Base-by-base conservation (phyloP, 2,888 invertebrate genomes). In the Cheilosia vernalis region DNA sequence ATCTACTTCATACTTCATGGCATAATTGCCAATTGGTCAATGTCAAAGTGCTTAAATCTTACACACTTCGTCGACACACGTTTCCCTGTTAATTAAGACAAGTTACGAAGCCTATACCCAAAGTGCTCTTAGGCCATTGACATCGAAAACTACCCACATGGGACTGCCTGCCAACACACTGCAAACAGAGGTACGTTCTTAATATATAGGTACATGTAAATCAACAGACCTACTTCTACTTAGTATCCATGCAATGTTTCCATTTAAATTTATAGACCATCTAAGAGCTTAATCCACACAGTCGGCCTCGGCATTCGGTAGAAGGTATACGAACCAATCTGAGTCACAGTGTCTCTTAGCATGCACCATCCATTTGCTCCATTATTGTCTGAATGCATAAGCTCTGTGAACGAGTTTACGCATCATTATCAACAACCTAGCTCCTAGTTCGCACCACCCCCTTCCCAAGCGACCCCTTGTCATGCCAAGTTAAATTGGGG, bases 401-500 rank as follows among this genome's bases (percentile, higher is more conserved):
- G 56, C 70, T 58, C 17, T 33, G 37, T 51, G 51, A 37, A 49
- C 33, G 51, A 61, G 53, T 33, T 15, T 56, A 74, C 64, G 64
- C 74, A 56, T 64, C 74, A 64, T 64, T 64, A 74, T 56, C 64
- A 64, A 44, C 63, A 27, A 10, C 63, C 63, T n/a, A 2, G 24
- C 44, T 42, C 27, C 63, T 24, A 44, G 15, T 64, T 74, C 56
- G 42, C n/a, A 44, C 27, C 30, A 7, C 19, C 33, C 21, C 4
- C 33, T 24, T 13, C 17, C 1, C 51, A 4, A 24, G 51, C 51
- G 33, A 21, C 74, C 30, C 27, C 15, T 6, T 5, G n/a, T 58
- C 51, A 30, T 70, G 64, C 70, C 69, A 77, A 82, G 58, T 66
- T 47, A 51, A 70, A 82, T 82, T 76, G 44, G 56, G 70, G 58